Percentiles rank a stretch among this genome's conserved stretches.
phyloP scores from a whole-genome alignment of 2,113 vertebrate species.

The Tor tambroides region DNA sequence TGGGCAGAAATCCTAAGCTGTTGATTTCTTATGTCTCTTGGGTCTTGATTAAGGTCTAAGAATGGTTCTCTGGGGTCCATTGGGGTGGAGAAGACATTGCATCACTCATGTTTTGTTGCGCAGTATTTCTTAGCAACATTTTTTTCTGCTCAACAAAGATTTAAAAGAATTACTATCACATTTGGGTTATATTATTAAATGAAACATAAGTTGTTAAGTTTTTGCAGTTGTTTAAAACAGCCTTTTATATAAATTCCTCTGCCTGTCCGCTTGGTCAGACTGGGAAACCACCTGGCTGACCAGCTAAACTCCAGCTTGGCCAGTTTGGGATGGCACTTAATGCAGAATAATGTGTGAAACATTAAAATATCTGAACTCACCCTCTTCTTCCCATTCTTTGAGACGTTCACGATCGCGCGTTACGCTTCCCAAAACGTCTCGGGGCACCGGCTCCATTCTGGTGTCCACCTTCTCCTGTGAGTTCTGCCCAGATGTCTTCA shows the following conservation, averaged over 20 bases:
- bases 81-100: background rate
- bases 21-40: background rate
- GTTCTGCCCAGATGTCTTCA: conserved; percentile 68
- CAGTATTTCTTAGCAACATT: conserved; percentile 25
- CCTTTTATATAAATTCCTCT: background rate
- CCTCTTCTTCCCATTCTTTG: conserved; percentile 84
- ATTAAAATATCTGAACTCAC: conserved; percentile 68
- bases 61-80: background rate
- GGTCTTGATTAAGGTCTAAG: background rate
- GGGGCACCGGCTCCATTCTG: conserved; percentile 87
- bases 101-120: background rate
- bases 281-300: background rate
- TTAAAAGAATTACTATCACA: background rate
- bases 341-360: background rate
- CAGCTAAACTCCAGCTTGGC: background rate
- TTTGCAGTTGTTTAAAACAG: background rate
- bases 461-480: conserved; percentile 79
- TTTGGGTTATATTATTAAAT: background rate
- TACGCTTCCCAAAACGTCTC: conserved; percentile 87
- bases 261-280: background rate
- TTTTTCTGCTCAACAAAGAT: background rate
- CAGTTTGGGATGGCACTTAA: background rate
- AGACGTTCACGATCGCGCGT: conserved; percentile 81
- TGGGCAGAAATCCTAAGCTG: background rate
- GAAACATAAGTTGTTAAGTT: background rate